Conservation (phyloP, 2,113 vertebrate species). For the Rhinichthys klamathensis region DNA sequence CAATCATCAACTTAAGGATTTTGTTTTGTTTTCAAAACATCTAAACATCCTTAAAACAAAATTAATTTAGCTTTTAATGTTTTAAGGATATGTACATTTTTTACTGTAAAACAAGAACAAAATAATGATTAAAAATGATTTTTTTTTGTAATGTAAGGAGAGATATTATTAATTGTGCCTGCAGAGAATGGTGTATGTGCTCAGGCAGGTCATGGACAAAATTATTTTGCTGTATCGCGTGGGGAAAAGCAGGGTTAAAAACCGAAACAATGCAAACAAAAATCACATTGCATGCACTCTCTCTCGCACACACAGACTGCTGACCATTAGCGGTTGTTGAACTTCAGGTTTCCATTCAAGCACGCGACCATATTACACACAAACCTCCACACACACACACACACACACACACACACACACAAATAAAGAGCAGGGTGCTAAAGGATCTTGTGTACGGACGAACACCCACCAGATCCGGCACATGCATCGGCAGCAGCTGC, state of each 20-base stretch:
- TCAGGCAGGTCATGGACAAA: background rate
- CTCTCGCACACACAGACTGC: background rate
- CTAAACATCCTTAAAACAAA: background rate
- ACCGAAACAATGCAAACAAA: slow-evolving; percentile 19
- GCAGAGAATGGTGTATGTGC: background rate
- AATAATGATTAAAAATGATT: background rate
- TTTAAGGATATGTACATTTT: slow-evolving; percentile 1
- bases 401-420: slow-evolving; percentile 6
- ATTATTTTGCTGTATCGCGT: background rate
- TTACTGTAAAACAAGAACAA: background rate
- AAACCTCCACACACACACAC: background rate
- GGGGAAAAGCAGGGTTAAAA: slow-evolving; percentile 32
- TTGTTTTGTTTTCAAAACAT: slow-evolving; percentile 2
- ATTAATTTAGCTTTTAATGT: background rate
- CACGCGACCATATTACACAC: slow-evolving; percentile 17
- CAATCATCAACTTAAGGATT: background rate
- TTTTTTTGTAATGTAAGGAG: background rate
- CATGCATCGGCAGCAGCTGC: slow-evolving; percentile 93
- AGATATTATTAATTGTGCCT: background rate
- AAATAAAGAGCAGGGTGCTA: slow-evolving; percentile 8
- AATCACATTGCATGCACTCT: background rate
- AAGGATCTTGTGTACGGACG: slow-evolving; percentile 46
- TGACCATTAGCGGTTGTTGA: background rate
- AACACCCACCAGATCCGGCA: slow-evolving; percentile 98
- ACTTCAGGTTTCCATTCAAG: background rate